phyloP scores from a whole-genome alignment of 2,113 vertebrate species.

The human (Homo sapiens) region GRCh38 chr2:44190501-44191000 shows the following conservation, averaged over 20 bases:
- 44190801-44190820: constrained; percentile 37
- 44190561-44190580: background rate
- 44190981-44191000: background rate
- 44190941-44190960: background rate
- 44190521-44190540: background rate
- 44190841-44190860: constrained; percentile 21
- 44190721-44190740: constrained; percentile 68
- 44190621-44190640: constrained; percentile 62
- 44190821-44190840: constrained; percentile 36
- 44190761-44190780: constrained; percentile 50
- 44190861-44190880: constrained; percentile 6
- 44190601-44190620: constrained; percentile 37
- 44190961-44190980: background rate
- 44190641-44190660: constrained; percentile 72
- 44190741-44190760: constrained; percentile 69
- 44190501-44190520: background rate
- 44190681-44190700: constrained; percentile 76
- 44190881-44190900: background rate
- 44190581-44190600: constrained; percentile 59
- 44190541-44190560: background rate
- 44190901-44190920: background rate
- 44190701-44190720: constrained; percentile 75
- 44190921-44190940: background rate
- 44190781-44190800: constrained; percentile 52
- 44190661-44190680: constrained; percentile 73